Evolutionary conservation across 64 coral and sea anemone genomes (phyloP).

Genomic region (Montipora cactus): DNA sequence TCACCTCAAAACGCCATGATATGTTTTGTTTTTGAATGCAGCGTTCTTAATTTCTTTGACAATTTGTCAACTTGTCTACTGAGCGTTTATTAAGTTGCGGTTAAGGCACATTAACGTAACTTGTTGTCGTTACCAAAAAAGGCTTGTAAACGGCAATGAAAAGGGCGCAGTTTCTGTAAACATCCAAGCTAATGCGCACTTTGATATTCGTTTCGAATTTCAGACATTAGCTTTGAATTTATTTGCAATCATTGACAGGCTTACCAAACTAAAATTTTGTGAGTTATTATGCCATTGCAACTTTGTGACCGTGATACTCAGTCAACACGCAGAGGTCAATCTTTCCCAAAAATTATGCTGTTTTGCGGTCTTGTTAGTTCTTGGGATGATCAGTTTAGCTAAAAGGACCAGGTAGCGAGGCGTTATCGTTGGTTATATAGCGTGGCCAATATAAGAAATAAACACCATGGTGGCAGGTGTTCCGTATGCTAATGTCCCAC

Average conservation of each 20-base stretch:
- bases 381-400: conserved; percentile 29
- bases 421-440: conserved; percentile 45
- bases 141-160: conserved; percentile 4
- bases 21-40: background rate
- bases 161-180: background rate
- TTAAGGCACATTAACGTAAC: conserved; percentile 29
- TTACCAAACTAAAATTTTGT: background rate
- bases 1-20: background rate
- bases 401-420: conserved; percentile 29
- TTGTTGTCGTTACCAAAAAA: conserved; percentile 10
- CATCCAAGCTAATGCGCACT: conserved; percentile 3
- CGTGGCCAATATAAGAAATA: conserved; percentile 88
- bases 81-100: conserved; percentile 2
- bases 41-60: conserved; percentile 29
- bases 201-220: conserved; percentile 30
- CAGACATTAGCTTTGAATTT: background rate
- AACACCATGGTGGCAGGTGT: conserved; percentile 81
- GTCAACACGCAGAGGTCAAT: background rate
- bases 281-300: background rate
- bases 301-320: background rate
- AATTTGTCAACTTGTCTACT: conserved; percentile 31
- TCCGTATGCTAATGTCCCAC: conserved; percentile 80
- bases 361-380: background rate
- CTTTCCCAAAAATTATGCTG: conserved; percentile 24
- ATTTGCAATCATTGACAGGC: background rate